These are phyloP conservation scores for Nesometra sesokonis DNA, from an alignment of 35 echinoderm and acorn worm species.

Conservation along the genomic window DNA sequence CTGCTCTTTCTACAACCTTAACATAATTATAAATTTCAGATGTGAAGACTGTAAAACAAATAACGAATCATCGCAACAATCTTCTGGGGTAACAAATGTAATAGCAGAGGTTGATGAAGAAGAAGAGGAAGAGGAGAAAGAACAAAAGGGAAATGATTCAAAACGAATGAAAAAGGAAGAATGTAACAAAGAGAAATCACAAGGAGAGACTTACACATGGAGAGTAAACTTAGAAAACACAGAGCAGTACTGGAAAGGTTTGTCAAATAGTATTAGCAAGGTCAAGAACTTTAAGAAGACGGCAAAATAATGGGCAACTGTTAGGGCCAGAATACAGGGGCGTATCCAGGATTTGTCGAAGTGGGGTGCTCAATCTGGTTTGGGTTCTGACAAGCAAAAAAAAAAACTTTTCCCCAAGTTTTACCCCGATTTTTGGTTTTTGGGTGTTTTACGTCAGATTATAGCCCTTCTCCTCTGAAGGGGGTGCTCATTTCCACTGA, in stretches of 20 bases:
- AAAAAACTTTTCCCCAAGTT: too few species aligned
- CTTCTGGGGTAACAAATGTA: background rate
- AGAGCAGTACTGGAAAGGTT: conserved; percentile 80
- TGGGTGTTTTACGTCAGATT: too few species aligned
- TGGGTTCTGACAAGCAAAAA: too few species aligned
- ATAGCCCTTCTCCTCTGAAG: too few species aligned
- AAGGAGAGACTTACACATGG: conserved; percentile 54
- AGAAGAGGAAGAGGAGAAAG: background rate
- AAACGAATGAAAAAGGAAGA: conserved; percentile 19
- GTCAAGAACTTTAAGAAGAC: too few species aligned
- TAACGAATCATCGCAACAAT: background rate
- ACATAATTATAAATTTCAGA: background rate
- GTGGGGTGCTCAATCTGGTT: too few species aligned
- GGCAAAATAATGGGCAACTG: too few species aligned
- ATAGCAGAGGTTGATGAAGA: conserved; percentile 57
- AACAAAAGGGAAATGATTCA: background rate
- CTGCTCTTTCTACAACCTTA: too few species aligned
- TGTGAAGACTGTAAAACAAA: background rate
- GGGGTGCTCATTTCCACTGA: too few species aligned
- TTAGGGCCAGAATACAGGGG: too few species aligned
- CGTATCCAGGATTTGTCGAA: too few species aligned
- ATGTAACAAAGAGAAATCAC: background rate
- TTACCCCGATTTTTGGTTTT: too few species aligned
- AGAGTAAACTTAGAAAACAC: conserved; percentile 74
- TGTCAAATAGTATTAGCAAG: background rate